Evolutionary conservation across 2,888 invertebrate species (phyloP).

Genomic region (Harpalus rufipes): DNA sequence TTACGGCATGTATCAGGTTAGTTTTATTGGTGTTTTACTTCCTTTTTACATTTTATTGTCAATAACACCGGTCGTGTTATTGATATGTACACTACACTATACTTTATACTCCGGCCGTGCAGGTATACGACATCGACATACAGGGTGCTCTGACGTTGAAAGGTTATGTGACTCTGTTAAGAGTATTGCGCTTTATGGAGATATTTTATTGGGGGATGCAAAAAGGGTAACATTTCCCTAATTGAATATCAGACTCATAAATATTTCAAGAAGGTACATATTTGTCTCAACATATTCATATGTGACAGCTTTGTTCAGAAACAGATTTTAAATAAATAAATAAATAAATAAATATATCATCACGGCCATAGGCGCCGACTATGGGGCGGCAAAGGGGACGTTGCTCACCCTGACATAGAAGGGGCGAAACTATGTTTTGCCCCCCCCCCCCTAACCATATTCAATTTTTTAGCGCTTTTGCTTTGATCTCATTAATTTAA

Average conservation of each 20-base stretch:
- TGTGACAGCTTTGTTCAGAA: no score
- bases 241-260: neutral
- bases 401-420: no score
- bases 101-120: slow-evolving; percentile 39
- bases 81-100: slow-evolving; percentile 55
- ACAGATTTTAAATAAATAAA: no score
- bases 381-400: no score
- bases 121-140: slow-evolving; percentile 7
- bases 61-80: slow-evolving; percentile 61
- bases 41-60: slow-evolving; percentile 66
- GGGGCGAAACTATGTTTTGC: no score
- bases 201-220: neutral
- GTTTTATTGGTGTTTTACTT: slow-evolving; percentile 59
- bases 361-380: no score
- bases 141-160: slow-evolving; percentile 35
- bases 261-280: no score
- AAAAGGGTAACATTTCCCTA: slow-evolving; percentile 15
- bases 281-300: no score
- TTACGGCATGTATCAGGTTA: slow-evolving; percentile 61
- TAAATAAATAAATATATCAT: no score
- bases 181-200: slow-evolving; percentile 40
- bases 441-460: no score
- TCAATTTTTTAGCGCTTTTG: no score
- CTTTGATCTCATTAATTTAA: no score
- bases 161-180: slow-evolving; percentile 52